Percentiles rank a stretch among this genome's conserved stretches.
Conservation (phyloP, 2,113 vertebrate species). For the Platichthys flesus region DNA sequence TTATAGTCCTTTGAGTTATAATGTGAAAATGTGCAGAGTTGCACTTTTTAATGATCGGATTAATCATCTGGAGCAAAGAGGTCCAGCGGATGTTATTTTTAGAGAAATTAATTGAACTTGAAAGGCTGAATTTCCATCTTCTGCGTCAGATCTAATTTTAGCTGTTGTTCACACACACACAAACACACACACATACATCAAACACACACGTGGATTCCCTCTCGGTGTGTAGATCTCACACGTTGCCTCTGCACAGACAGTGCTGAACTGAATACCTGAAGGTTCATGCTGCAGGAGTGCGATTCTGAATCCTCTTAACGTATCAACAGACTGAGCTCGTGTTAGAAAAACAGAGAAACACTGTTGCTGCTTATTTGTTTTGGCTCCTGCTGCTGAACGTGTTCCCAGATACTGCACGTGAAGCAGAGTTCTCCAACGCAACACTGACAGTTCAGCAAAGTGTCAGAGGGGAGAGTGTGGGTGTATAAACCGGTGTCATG, state of each 20-base stretch:
- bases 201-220: constrained; percentile 24
- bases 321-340: constrained; percentile 22
- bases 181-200: background rate
- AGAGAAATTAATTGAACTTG: background rate
- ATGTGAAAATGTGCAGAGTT: background rate
- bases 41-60: background rate
- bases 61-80: constrained; percentile 2
- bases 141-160: background rate
- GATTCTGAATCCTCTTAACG: constrained; percentile 10
- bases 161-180: background rate
- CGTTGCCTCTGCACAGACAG: background rate
- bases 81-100: background rate
- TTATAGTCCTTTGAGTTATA: background rate
- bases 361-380: constrained; percentile 52
- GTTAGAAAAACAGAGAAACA: constrained; percentile 26
- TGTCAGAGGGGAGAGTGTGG: constrained; percentile 38
- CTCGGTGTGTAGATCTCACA: background rate
- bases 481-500: background rate
- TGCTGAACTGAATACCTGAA: background rate
- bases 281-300: background rate
- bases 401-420: constrained; percentile 44
- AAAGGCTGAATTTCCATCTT: background rate
- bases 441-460: constrained; percentile 62
- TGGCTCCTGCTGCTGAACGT: constrained; percentile 43
- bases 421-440: constrained; percentile 19